Percentiles rank a stretch among this genome's conserved stretches.
Evolutionary conservation across 2,797 vertebrate species (phyloP).

Genomic region (Dryobates pubescens): DNA sequence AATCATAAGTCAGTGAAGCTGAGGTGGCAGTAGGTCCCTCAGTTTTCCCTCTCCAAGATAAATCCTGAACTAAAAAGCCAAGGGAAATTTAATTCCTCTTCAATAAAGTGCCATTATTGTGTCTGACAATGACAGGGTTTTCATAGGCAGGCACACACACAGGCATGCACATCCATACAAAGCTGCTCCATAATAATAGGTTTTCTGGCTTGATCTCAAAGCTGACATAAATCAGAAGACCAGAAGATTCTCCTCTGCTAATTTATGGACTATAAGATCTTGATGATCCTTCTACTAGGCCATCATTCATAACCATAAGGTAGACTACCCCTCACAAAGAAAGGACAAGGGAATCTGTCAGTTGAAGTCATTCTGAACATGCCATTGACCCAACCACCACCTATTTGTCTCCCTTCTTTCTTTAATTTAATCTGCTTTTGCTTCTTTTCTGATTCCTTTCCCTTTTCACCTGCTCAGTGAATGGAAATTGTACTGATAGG

Average conservation of each 20-base stretch:
- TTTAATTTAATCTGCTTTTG: not conserved
- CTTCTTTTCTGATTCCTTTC: not conserved
- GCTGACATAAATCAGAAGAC: not conserved
- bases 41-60: not conserved
- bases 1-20: not conserved
- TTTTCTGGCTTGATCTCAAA: conserved; percentile 11
- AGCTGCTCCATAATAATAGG: not conserved
- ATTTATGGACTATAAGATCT: not conserved
- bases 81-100: not conserved
- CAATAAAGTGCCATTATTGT: not conserved
- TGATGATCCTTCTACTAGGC: not conserved
- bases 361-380: not conserved
- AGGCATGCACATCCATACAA: not conserved
- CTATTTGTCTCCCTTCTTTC: not conserved
- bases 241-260: not conserved
- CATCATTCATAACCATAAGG: not conserved
- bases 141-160: not conserved
- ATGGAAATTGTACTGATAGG: not conserved
- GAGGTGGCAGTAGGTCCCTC: not conserved
- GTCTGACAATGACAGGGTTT: conserved; percentile 34
- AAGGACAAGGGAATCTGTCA: not conserved
- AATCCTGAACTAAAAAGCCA: not conserved
- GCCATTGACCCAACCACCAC: not conserved
- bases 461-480: not conserved
- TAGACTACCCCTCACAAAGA: not conserved